Evolutionary conservation across 23 tunicate species (phyloP), one percentile per base, ranked within the genome.

Genomic region (Trididemnum clinides): DNA sequence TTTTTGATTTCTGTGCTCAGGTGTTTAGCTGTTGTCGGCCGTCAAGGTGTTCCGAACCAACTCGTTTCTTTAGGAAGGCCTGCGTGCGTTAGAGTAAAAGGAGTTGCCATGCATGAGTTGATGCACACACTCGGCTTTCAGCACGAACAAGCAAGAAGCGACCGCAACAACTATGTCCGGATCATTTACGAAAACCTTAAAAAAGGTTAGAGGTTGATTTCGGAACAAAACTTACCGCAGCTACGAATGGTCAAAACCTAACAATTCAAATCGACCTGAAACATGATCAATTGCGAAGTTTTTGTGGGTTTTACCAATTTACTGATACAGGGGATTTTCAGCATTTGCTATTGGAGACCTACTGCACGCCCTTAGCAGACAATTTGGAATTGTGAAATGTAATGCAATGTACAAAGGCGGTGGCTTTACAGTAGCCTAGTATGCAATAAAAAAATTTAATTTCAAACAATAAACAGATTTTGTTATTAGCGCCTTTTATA

Each of bases 81-180:
- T 34, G 90, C 88, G 33, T 95, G 98, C 72, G 84, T 95, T 22
- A 50, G 82, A n/a, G n/a, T n/a, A 1, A 80, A 78, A 51, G 98
- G 98, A 30, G 84, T 95, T 33, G 81, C 80, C 33, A 85, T 85
- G 19, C 98, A 95, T 88, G 98, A 95, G 80, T 71, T 95, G 37
- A 86, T 95, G 90, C 98, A 95, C 75, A 90, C 90, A 34, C 88
- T 90, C 29, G 98, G 98, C 37, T 95, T 95, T 50, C 91, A 95
- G 35, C 98, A 95, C 75, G 98, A 95, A 86, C 98, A 95, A 69
- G 86, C 98, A 18, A 50, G 98, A 33, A 86, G 86, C 75, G 98
- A 95, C 82, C 91, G 98, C 20, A 91, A 95, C 82, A 76, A 90
- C 54, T 91, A 90, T 64, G 98, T 95, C 64, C 70, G 77, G 30